Percentiles rank a stretch among this genome's conserved stretches.
Evolutionary conservation across 2,113 vertebrate species (phyloP).

Genomic region (Salvator merianae): DNA sequence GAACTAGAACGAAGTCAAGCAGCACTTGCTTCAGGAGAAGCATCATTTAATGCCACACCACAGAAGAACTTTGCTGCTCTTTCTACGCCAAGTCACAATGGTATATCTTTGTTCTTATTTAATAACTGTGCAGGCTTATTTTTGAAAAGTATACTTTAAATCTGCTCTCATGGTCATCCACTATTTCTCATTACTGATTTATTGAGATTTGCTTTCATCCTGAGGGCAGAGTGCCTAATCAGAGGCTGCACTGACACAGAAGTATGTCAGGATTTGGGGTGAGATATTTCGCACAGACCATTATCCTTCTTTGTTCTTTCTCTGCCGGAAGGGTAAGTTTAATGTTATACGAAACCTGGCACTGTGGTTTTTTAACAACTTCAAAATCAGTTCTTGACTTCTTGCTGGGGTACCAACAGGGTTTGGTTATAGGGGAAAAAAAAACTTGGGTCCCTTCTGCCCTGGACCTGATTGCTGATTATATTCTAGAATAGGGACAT

Average conservation of each 20-base stretch:
- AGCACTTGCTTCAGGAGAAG: conserved; percentile 63
- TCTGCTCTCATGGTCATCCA: not conserved
- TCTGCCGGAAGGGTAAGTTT: not conserved
- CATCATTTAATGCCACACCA: conserved; percentile 75
- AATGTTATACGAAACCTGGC: not conserved
- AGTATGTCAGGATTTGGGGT: too few relatives aligned
- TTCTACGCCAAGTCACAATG: conserved; percentile 71
- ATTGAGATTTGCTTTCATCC: not conserved
- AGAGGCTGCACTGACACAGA: not conserved
- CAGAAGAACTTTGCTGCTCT: conserved; percentile 76
- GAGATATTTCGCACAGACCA: too few relatives aligned
- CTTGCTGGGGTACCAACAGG: not conserved
- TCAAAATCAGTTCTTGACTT: not conserved
- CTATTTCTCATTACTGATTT: not conserved
- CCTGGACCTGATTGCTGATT: too few relatives aligned
- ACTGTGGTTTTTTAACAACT: not conserved
- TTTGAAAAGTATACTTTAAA: not conserved
- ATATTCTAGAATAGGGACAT: too few relatives aligned
- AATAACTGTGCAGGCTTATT: not conserved
- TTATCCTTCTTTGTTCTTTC: not conserved
- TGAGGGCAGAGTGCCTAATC: not conserved
- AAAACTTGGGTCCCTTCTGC: not conserved
- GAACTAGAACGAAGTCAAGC: conserved; percentile 86
- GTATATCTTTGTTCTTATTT: conserved; percentile 65
- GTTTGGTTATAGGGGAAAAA: not conserved